phyloP scores from a whole-genome alignment of 2,113 vertebrate species.

The Ibidorhyncha struthersii region DNA sequence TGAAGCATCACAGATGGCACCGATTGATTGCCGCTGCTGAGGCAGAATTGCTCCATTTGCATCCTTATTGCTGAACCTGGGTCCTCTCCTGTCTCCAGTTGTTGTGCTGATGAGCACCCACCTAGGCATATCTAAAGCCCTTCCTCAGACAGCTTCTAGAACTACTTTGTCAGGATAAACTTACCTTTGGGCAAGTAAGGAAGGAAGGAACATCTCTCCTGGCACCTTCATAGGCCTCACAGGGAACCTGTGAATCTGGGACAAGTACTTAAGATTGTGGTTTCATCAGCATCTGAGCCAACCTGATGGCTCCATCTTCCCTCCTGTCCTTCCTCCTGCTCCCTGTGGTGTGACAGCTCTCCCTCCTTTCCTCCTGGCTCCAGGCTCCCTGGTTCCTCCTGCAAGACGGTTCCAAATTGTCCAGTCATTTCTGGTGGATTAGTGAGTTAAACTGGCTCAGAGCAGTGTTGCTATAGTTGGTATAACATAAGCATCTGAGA shows the following conservation, averaged over 20 bases:
- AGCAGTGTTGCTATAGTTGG: neutral
- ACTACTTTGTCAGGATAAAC: neutral
- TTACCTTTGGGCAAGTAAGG: neutral
- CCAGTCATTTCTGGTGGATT: neutral
- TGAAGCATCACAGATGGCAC: neutral
- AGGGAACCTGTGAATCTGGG: neutral
- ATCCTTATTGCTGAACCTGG: neutral
- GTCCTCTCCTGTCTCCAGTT: neutral
- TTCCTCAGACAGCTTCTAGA: neutral
- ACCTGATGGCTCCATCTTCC: neutral
- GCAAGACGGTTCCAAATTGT: neutral
- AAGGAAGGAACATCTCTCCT: neutral
- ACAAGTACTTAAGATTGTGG: neutral
- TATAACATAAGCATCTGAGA: neutral
- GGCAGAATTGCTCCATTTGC: neutral
- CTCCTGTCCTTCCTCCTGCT: neutral
- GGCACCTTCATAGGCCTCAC: neutral
- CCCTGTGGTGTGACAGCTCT: accelerated
- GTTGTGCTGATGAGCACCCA: neutral
- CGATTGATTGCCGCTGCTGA: neutral
- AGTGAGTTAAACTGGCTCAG: neutral
- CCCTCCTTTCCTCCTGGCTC: neutral
- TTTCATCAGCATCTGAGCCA: neutral
- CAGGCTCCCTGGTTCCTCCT: neutral
- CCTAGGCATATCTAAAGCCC: neutral